phyloP scores from a whole-genome alignment of 2,797 vertebrate species.

The Spinus pinus region DNA sequence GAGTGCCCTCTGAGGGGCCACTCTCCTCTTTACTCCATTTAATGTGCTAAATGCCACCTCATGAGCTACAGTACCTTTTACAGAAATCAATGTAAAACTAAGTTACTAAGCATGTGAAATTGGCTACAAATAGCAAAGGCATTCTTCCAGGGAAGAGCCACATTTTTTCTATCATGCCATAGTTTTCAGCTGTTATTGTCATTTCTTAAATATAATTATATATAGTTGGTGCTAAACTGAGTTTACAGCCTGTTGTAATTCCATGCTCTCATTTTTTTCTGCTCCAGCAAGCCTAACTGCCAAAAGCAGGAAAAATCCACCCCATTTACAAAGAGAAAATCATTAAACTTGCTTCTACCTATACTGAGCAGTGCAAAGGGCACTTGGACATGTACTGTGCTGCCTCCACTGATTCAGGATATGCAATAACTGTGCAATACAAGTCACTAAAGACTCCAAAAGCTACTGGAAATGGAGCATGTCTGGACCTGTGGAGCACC shows the following conservation, averaged over 20 bases:
- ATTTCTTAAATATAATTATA: conserved; percentile 2
- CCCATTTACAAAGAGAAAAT: neutral
- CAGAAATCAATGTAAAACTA: neutral
- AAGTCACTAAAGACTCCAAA: neutral
- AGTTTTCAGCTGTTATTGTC: neutral
- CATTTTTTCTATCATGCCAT: neutral
- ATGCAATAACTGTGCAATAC: neutral
- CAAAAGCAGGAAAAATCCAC: neutral
- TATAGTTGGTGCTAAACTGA: neutral
- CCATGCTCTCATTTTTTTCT: conserved; percentile 14
- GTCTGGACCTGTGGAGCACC: neutral
- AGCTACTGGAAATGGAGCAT: neutral
- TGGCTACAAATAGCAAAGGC: neutral
- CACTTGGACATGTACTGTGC: neutral
- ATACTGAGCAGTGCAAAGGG: neutral
- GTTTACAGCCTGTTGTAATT: neutral
- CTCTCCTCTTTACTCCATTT: neutral
- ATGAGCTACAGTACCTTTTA: conserved; percentile 8
- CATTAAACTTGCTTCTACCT: neutral
- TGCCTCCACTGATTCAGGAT: neutral
- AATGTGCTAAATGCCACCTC: neutral
- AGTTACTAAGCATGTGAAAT: neutral
- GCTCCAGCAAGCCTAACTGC: neutral
- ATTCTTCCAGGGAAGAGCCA: neutral
- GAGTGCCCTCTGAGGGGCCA: neutral